Conservation (phyloP, 1,140 invertebrate genomes). For the Bombus pascuorum region DNA sequence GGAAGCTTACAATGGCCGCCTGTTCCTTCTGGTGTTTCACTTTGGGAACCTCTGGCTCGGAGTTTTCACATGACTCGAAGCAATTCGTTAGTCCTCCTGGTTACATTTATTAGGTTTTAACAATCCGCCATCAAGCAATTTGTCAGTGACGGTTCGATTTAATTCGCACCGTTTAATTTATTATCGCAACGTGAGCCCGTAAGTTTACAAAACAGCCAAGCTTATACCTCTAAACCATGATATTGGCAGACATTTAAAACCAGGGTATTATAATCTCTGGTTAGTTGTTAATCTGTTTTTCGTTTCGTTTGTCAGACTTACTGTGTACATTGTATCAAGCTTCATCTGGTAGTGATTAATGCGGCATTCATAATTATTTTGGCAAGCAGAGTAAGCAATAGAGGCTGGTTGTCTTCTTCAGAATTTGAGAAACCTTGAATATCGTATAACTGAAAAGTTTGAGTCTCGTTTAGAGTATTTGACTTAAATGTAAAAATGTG, state of each 20-base stretch:
- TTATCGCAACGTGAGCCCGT: neutral
- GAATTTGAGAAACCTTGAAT: neutral
- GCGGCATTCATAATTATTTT: conserved; percentile 17
- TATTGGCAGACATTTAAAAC: neutral
- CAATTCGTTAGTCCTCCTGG: conserved; percentile 34
- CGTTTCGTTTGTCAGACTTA: neutral
- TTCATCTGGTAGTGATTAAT: neutral
- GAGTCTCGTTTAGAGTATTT: neutral
- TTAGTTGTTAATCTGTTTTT: conserved; percentile 16
- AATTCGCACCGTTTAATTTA: conserved; percentile 26
- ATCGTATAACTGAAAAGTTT: neutral
- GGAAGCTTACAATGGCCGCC: neutral
- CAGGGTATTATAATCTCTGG: neutral
- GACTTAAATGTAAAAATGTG: neutral
- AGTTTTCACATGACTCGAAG: conserved; percentile 41
- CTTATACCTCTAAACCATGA: neutral
- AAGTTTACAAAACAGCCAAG: neutral
- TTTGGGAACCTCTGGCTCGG: conserved; percentile 32
- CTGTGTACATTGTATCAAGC: neutral
- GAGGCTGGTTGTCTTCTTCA: neutral
- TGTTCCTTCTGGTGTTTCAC: neutral
- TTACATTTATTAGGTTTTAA: conserved; percentile 48
- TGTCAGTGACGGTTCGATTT: conserved; percentile 31
- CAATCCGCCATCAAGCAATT: conserved; percentile 30
- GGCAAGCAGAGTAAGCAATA: neutral